phyloP scores from a whole-genome alignment of 2,888 invertebrate genomes.

The Liopterus haemorrhoidalis region DNA sequence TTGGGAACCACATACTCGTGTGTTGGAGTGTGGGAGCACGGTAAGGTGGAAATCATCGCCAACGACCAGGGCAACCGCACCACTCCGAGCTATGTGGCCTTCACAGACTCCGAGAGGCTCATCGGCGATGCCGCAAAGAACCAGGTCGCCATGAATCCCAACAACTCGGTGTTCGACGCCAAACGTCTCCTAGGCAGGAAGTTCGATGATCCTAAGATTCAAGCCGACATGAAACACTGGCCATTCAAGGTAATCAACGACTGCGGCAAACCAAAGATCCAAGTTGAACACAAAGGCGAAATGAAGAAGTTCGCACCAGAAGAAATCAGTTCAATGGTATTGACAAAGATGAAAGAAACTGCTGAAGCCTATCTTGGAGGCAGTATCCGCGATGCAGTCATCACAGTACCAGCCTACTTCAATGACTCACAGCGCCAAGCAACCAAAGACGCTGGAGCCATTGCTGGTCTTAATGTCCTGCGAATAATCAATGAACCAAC shows the following conservation, averaged over 20 bases:
- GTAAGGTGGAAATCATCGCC: slow-evolving; percentile 68
- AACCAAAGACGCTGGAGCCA: slow-evolving; percentile 62
- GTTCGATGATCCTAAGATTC: slow-evolving; percentile 61
- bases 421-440: slow-evolving; percentile 62
- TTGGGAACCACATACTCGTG: slow-evolving; percentile 85
- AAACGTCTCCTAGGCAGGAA: slow-evolving; percentile 59
- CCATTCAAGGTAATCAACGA: slow-evolving; percentile 64
- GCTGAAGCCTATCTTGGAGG: slow-evolving; percentile 63
- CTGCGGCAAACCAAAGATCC: slow-evolving; percentile 56
- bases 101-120: slow-evolving; percentile 59
- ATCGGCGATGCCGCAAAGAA: slow-evolving; percentile 64
- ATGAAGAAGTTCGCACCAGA: slow-evolving; percentile 61
- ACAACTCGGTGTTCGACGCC: slow-evolving; percentile 63
- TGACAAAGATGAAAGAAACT: slow-evolving; percentile 58
- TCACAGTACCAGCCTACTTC: slow-evolving; percentile 76
- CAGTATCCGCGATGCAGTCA: slow-evolving; percentile 63
- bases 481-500: slow-evolving; percentile 62
- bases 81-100: slow-evolving; percentile 67
- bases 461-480: slow-evolving; percentile 60
- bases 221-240: slow-evolving; percentile 73
- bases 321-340: slow-evolving; percentile 65
- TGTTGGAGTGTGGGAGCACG: slow-evolving; percentile 78
- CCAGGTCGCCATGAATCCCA: slow-evolving; percentile 63
- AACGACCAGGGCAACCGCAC: slow-evolving; percentile 65
- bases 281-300: slow-evolving; percentile 59